Evolutionary conservation across 2,888 invertebrate species (phyloP).

Genomic region (Meandrusa payeni): DNA sequence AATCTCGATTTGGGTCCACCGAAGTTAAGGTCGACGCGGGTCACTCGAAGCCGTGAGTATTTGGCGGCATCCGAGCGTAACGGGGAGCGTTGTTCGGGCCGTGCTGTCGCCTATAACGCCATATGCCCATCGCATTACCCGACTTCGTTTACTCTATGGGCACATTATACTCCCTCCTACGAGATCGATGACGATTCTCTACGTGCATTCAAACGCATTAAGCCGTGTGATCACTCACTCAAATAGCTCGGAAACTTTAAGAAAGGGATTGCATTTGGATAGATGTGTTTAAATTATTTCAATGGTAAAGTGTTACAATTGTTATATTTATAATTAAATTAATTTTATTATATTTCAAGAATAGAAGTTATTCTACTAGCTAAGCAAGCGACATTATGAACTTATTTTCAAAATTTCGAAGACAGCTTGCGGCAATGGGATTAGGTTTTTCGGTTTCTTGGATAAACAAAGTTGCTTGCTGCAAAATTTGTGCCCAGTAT

Average conservation of each 20-base stretch:
- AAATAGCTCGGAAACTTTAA: constrained; percentile 63
- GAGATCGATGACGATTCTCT: constrained; percentile 74
- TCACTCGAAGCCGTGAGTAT: constrained; percentile 47
- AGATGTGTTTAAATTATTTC: too few species aligned
- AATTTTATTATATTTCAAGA: too few species aligned
- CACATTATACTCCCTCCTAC: constrained; percentile 42
- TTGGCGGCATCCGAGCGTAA: constrained; percentile 58
- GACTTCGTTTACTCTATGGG: constrained; percentile 45
- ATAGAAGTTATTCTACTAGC: too few species aligned
- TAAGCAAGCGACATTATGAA: too few species aligned
- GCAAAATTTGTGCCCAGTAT: too few species aligned
- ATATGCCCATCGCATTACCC: constrained; percentile 74
- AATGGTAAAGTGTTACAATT: too few species aligned
- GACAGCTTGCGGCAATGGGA: too few species aligned
- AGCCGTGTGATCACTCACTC: constrained; percentile 75
- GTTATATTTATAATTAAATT: too few species aligned
- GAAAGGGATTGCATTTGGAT: constrained; percentile 25
- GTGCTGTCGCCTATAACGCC: constrained; percentile 47
- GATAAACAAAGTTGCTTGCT: too few species aligned
- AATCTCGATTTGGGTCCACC: constrained; percentile 46
- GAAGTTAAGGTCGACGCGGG: constrained; percentile 65
- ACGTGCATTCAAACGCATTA: constrained; percentile 70
- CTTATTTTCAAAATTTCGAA: too few species aligned
- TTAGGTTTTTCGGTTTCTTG: too few species aligned
- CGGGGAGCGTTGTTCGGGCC: constrained; percentile 38